These are phyloP conservation scores for Nesogale talazaci DNA, from an alignment of 2,113 vertebrate genomes.

Conservation along the genomic window DNA sequence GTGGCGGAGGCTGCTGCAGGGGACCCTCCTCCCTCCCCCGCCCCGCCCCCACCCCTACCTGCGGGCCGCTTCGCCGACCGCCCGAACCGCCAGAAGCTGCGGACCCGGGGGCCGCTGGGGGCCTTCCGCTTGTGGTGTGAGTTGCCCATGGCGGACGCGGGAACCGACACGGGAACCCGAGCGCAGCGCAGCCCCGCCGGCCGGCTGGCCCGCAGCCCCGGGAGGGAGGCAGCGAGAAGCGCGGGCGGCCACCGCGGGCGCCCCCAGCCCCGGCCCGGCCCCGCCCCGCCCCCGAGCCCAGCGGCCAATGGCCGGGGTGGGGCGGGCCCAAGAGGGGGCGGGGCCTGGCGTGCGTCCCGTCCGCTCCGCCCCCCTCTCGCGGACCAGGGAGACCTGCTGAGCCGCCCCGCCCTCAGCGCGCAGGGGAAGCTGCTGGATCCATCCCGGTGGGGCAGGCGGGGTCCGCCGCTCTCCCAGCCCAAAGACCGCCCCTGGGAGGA, in stretches of 20 bases:
- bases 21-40: constrained; percentile 78
- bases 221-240: constrained; percentile 73
- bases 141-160: constrained; percentile 91
- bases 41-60: constrained; percentile 87
- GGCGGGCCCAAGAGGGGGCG: neutral
- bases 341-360: constrained; percentile 45
- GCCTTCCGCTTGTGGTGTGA: constrained; percentile 92
- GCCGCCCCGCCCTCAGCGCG: constrained; percentile 56
- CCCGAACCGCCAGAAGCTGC: constrained; percentile 89
- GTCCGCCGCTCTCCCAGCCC: neutral
- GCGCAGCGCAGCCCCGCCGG: constrained; percentile 74
- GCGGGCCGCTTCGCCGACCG: constrained; percentile 83
- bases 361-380: constrained; percentile 74
- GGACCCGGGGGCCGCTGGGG: constrained; percentile 81
- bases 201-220: constrained; percentile 82
- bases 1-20: neutral
- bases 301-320: constrained; percentile 23
- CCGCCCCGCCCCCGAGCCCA: constrained; percentile 76
- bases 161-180: constrained; percentile 48
- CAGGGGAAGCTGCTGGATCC: neutral
- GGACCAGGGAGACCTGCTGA: constrained; percentile 72
- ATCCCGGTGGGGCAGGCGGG: constrained; percentile 33
- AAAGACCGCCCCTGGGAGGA: neutral
- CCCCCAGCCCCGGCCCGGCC: constrained; percentile 75
- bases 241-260: constrained; percentile 70